Conservation (phyloP, 1,140 invertebrate species). For the Cheumatopsyche charites region DNA sequence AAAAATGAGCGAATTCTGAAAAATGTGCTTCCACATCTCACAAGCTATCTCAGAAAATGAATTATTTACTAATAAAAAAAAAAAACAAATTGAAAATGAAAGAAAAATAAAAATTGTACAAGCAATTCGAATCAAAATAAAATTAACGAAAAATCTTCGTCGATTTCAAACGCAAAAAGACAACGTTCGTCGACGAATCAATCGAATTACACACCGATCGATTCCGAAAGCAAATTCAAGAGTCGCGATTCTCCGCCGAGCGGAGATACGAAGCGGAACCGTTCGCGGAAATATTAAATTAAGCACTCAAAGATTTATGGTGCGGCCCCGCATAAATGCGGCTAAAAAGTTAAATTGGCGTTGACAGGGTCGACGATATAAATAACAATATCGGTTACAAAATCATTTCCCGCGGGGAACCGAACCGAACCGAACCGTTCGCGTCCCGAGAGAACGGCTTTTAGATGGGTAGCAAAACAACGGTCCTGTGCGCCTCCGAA, state of each 20-base stretch:
- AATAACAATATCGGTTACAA: conserved; percentile 36
- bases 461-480: conserved; percentile 1
- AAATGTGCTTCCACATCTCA: too few relatives aligned
- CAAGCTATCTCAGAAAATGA: too few relatives aligned
- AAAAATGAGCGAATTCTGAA: too few relatives aligned
- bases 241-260: too few relatives aligned
- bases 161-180: too few relatives aligned
- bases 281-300: conserved; percentile 30
- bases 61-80: too few relatives aligned
- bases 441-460: background rate
- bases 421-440: background rate
- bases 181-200: too few relatives aligned
- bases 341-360: conserved; percentile 31
- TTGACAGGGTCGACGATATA: conserved; percentile 31
- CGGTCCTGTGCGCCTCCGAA: conserved; percentile 7
- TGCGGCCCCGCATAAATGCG: conserved; percentile 1
- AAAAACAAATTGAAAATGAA: too few relatives aligned
- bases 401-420: conserved; percentile 26
- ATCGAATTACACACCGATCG: too few relatives aligned
- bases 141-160: too few relatives aligned
- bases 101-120: too few relatives aligned
- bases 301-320: conserved; percentile 29
- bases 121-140: too few relatives aligned
- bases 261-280: background rate
- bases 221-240: background rate